Conservation (phyloP, 2,113 vertebrate genomes). For the Myiagra hebetior region DNA sequence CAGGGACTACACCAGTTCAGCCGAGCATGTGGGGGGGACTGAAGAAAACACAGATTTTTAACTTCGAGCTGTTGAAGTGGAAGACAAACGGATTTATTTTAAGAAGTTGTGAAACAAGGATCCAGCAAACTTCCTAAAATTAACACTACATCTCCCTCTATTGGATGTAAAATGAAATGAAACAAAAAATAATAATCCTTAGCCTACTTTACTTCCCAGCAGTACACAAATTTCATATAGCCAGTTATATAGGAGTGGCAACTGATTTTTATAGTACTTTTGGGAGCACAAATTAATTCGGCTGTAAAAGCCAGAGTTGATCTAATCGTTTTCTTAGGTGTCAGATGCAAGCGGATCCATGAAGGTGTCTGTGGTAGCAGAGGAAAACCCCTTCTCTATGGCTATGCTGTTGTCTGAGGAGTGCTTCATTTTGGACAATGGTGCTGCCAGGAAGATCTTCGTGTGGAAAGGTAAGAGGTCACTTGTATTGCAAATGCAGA, state of each 20-base stretch:
- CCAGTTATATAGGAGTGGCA: neutral
- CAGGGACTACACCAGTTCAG: neutral
- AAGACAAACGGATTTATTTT: neutral
- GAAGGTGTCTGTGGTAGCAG: conserved; percentile 77
- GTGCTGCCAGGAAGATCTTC: conserved; percentile 84
- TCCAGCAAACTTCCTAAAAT: neutral
- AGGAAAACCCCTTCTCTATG: conserved; percentile 87
- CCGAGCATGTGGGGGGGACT: neutral
- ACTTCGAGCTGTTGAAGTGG: neutral
- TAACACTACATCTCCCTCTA: conserved; percentile 35
- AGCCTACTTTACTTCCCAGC: neutral
- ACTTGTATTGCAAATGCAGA: neutral
- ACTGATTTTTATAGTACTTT: neutral
- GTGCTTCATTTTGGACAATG: conserved; percentile 90
- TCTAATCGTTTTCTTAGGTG: conserved; percentile 69
- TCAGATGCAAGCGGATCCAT: conserved; percentile 89
- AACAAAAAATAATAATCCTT: neutral
- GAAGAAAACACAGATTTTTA: neutral
- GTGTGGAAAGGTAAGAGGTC: conserved; percentile 88
- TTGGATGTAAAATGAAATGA: neutral
- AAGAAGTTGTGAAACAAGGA: neutral
- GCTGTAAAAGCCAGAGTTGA: neutral
- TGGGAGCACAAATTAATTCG: neutral
- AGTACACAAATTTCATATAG: neutral
- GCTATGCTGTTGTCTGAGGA: conserved; percentile 83